Base-by-base conservation (phyloP, 2,888 invertebrate species). In the Amphipyra berbera region DNA sequence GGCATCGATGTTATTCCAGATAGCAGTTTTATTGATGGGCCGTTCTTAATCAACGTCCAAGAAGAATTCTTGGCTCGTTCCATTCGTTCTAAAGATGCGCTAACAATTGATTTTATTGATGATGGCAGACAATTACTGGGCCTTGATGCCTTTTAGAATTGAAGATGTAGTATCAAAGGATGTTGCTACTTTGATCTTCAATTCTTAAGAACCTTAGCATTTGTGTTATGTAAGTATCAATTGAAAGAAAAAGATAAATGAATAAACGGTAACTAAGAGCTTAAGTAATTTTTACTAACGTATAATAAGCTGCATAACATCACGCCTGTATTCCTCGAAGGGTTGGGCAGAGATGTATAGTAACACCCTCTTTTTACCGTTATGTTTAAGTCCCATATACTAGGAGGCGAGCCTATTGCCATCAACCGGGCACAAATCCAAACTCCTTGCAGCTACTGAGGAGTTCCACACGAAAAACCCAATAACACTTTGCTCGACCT, bases 41-140 rank as follows among this genome's bases (percentile, higher is more conserved):
- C 79, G 82, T 87, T 86, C 87, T 93, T 89, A 88, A 90, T 93
- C 93, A 91, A 90, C 81, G 92, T 90, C 89, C 78, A 73, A 76
- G 81, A 80, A 81, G 82, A 81, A 85, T 84, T 82, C 83, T 78
- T 68, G 81, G 76, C 78, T 75, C 77, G 77, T 72, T 82, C 73
- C 70, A 78, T 74, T 75, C 47, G 61, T 69, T 68, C 65, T 71
- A 64, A 40, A 68, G 68, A 72, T 65, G 68, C 64, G 58, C 65
- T 64, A 74, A 76, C 76, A 79, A 79, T 78, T 67, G 73, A 48
- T 70, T 71, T 75, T 73, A 76, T 79, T 78, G 74, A 76, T 64
- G 77, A 67, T 61, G 54, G 40, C 65, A 61, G 58, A 64, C 71
- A 75, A 80, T 76, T 64, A 72, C 72, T 69, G 63, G 52, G 53